phyloP scores from a whole-genome alignment of 2,797 vertebrate genomes.

The Coilia nasus region DNA sequence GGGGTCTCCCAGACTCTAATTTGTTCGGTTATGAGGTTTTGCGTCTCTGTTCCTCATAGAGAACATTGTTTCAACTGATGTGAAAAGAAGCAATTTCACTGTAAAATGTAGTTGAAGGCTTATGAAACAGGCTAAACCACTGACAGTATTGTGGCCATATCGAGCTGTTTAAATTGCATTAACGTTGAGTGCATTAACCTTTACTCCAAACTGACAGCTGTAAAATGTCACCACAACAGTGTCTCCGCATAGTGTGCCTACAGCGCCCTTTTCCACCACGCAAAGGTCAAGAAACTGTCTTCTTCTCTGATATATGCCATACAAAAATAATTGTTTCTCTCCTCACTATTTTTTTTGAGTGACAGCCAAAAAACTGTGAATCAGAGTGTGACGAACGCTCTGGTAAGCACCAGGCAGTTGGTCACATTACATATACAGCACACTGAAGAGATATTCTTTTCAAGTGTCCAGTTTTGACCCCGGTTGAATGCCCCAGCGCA shows the following conservation, averaged over 20 bases:
- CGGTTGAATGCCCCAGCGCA: conserved; percentile 19
- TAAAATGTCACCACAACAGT: not conserved
- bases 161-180: not conserved
- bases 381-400: not conserved
- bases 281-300: conserved; percentile 11
- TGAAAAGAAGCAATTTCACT: not conserved
- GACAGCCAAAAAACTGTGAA: not conserved
- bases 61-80: not conserved
- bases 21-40: not conserved
- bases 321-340: not conserved
- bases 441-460: conserved; percentile 27
- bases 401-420: not conserved
- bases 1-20: not conserved
- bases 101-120: not conserved
- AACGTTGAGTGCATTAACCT: not conserved
- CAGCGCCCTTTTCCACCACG: not conserved
- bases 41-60: not conserved
- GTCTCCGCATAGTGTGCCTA: not conserved
- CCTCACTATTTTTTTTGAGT: not conserved
- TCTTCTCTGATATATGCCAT: not conserved
- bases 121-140: not conserved
- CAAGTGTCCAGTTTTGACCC: conserved; percentile 10
- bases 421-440: conserved; percentile 29
- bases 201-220: not conserved
- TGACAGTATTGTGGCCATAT: not conserved